These are phyloP conservation scores for Aphidoletes aphidimyza DNA, from an alignment of 2,888 invertebrate species.

Conservation along the genomic window DNA sequence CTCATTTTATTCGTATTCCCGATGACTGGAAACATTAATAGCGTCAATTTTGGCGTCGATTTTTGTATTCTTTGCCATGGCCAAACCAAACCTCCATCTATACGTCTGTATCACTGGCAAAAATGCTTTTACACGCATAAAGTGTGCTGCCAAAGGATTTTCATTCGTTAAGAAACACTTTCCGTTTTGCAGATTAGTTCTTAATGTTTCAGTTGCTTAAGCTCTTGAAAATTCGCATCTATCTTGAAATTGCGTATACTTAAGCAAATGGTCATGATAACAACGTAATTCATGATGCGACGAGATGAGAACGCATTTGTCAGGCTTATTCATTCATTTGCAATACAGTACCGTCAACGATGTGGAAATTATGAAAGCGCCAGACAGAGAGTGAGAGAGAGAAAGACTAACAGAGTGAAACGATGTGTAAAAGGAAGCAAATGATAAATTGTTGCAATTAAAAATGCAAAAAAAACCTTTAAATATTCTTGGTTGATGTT, in stretches of 20 bases:
- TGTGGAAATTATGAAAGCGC: too few species aligned
- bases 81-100: too few species aligned
- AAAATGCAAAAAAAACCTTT: not conserved
- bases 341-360: too few species aligned
- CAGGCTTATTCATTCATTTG: not conserved
- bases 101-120: too few species aligned
- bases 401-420: too few species aligned
- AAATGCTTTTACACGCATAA: too few species aligned
- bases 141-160: not conserved
- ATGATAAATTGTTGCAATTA: not conserved
- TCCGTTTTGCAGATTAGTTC: not conserved
- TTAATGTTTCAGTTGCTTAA: not conserved
- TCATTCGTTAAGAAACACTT: not conserved
- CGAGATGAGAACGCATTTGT: not conserved
- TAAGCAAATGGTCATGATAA: not conserved
- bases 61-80: too few species aligned
- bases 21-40: not conserved
- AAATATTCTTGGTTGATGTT: not conserved
- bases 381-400: too few species aligned
- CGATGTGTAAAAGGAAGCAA: too few species aligned
- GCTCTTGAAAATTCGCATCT: not conserved
- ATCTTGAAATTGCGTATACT: not conserved
- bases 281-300: not conserved
- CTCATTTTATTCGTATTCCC: not conserved
- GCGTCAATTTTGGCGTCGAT: too few species aligned